Evolutionary conservation across 2,113 vertebrate genomes (phyloP), one percentile per base, ranked within the genome.

Genomic region (Colaptes auratus): DNA sequence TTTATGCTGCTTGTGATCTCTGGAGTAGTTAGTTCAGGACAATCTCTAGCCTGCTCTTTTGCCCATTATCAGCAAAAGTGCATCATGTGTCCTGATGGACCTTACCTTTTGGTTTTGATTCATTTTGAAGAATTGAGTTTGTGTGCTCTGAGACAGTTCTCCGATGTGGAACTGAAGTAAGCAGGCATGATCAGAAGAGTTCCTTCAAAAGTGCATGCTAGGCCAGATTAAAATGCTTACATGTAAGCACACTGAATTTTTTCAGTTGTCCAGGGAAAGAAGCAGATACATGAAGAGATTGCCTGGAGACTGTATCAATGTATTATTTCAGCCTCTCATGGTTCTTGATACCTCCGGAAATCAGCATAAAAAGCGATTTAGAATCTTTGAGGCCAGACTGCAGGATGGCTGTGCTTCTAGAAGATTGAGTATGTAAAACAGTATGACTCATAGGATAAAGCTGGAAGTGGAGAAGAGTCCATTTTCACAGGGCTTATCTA

Each of bases 261-360:
- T 60, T 16, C 66, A 2, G 65, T 52, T 70, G n/a, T 36, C 20
- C 42, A 74, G 30, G 73, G 46, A 61, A 78, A 67, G 42, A 7
- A 52, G 28, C 7, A 55, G 44, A 42, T 30, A 30, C 0, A 3
- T 53, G 36, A 30, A 52, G 21, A 56, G 56, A 19, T 15, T 46
- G n/a, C 44, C 82, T 66, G 16, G 44, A 87, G 9, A 61, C 18
- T 35, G 3, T 60, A 58, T 50, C 20, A 69, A 10, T 44, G 2
- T 15, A 44, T 61, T 59, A 66, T 63, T 96, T 79, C 52, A 87
- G 33, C 25, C 30, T 82, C 42, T 39, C 1, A 0, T 42, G 5
- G 20, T 8, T 85, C 94, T 66, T 77, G 24, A 46, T 77, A 73
- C 52, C 18, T 79, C 59, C 85, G 50, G 44, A 89, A 87, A 79